Percentiles rank a stretch among this genome's conserved stretches.
Evolutionary conservation across 2,113 vertebrate species (phyloP).

Genomic region (Ariopsis seemanni): DNA sequence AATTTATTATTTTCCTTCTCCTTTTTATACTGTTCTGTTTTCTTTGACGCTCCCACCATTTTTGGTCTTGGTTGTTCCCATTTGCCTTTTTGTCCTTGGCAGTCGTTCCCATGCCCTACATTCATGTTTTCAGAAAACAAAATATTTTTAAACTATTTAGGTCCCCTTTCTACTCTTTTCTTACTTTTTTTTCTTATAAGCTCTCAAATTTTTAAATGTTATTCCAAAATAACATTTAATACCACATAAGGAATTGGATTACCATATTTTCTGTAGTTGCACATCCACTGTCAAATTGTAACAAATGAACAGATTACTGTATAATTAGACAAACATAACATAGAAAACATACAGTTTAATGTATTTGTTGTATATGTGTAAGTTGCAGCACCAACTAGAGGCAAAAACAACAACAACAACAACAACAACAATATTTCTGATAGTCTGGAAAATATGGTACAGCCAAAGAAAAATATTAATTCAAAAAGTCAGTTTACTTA

Average conservation of each 20-base stretch:
- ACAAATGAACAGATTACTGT: not conserved
- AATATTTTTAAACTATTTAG: not conserved
- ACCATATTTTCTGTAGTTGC: not conserved
- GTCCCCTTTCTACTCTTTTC: not conserved
- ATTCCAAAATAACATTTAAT: not conserved
- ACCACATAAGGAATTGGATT: not conserved
- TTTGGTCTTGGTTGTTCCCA: slow-evolving; percentile 47
- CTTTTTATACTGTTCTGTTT: slow-evolving; percentile 42
- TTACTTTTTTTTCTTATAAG: not conserved
- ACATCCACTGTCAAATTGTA: not conserved
- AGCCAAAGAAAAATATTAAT: not conserved
- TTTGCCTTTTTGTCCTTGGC: not conserved
- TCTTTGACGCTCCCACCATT: slow-evolving; percentile 11
- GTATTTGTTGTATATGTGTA: not conserved
- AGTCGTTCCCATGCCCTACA: not conserved
- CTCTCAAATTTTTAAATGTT: not conserved
- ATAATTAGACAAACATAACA: not conserved
- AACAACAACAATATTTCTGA: not conserved
- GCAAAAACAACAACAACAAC: not conserved
- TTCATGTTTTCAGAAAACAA: not conserved
- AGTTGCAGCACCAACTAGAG: not conserved
- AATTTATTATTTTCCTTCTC: slow-evolving; percentile 43
- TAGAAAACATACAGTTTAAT: not conserved
- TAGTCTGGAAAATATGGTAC: not conserved
- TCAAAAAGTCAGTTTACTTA: not conserved